Evolutionary conservation across 64 coral and sea anemone genomes (phyloP).

Genomic region (Montipora capricornis): DNA sequence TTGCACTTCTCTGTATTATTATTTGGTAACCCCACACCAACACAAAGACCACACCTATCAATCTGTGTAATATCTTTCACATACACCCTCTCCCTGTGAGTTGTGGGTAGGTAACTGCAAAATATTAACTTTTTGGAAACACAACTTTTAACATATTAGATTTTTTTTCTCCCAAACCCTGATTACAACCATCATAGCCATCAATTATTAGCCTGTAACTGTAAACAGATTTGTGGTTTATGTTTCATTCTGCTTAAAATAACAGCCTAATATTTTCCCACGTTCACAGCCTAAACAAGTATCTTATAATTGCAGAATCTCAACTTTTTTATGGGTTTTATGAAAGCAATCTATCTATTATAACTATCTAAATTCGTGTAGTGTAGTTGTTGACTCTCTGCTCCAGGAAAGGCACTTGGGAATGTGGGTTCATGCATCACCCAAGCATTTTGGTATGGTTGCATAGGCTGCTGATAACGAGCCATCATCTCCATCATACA

Average conservation of each 20-base stretch:
- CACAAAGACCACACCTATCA: background rate
- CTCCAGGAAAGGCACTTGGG: conserved; percentile 45
- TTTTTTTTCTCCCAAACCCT: background rate
- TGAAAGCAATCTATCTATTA: conserved; percentile 47
- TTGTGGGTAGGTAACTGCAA: background rate
- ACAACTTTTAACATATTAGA: background rate
- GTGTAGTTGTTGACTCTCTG: conserved; percentile 32
- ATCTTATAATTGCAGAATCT: background rate
- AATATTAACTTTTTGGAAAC: conserved; percentile 11
- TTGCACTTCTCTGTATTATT: background rate
- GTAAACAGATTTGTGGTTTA: background rate
- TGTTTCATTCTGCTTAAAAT: no score
- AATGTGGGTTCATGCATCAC: conserved; percentile 46
- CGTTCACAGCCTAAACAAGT: background rate
- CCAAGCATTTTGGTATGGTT: conserved; percentile 67
- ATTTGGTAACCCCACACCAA: background rate
- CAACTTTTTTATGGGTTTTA: conserved; percentile 1
- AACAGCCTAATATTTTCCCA: background rate
- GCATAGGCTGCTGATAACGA: conserved; percentile 54
- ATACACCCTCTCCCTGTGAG: conserved; percentile 8
- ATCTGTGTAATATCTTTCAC: conserved; percentile 9
- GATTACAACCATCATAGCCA: conserved; percentile 7
- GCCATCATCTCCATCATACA: conserved; percentile 69
- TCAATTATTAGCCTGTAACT: conserved; percentile 6
- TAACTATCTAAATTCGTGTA: conserved; percentile 82